Evolutionary conservation across 2,113 vertebrate genomes (phyloP).

Genomic region (Spilogale gracilis): DNA sequence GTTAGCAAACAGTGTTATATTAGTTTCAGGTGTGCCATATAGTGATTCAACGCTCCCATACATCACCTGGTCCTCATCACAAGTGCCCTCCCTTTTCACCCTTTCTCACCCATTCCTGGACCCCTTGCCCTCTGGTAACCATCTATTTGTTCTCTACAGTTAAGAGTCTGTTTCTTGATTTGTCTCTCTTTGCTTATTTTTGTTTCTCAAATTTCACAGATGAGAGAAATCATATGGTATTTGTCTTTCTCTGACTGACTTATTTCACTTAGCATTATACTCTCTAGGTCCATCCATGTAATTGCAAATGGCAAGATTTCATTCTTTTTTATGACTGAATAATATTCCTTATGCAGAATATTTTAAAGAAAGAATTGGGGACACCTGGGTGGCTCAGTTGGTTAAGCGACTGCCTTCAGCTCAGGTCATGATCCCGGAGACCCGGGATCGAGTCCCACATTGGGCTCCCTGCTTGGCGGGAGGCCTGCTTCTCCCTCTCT

Average conservation of each 20-base stretch:
- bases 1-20: not conserved
- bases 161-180: not conserved
- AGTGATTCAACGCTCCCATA: not conserved
- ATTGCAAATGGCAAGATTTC: not conserved
- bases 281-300: not conserved
- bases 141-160: not conserved
- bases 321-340: not conserved
- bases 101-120: not conserved
- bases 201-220: not conserved
- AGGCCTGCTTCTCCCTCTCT: no score
- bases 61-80: not conserved
- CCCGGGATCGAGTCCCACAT: no score
- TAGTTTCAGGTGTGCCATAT: not conserved
- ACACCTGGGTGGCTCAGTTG: no score
- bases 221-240: not conserved
- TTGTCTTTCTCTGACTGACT: not conserved
- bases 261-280: not conserved
- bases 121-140: not conserved
- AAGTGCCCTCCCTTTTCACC: not conserved
- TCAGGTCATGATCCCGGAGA: no score
- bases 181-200: not conserved
- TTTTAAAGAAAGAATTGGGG: not conserved
- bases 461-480: no score
- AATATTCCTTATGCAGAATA: not conserved
- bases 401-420: no score